A percentile compares a stretch with the other conserved stretches of the same genome.
Conservation (phyloP, 2,113 vertebrate genomes). For the Mystacornis crossleyi region DNA sequence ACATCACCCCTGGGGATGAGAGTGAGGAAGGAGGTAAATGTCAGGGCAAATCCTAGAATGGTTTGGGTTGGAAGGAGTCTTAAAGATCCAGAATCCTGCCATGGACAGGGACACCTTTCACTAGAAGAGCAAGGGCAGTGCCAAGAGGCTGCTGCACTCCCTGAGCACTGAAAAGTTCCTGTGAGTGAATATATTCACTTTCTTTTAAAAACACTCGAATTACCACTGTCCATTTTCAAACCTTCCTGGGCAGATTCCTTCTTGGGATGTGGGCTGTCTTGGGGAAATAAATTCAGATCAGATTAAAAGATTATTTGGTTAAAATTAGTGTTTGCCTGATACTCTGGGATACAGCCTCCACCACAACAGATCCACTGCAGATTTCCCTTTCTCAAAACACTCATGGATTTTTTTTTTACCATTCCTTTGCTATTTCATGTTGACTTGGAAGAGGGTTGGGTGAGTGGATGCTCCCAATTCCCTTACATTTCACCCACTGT, state of each 20-base stretch:
- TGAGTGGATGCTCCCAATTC: neutral
- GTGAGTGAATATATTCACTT: neutral
- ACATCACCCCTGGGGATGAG: neutral
- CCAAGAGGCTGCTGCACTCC: neutral
- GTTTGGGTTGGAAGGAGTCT: neutral
- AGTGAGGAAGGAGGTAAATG: neutral
- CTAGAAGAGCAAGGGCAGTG: neutral
- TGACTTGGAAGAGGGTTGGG: neutral
- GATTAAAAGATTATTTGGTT: neutral
- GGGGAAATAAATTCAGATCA: neutral
- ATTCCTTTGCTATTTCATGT: neutral
- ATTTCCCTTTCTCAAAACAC: neutral
- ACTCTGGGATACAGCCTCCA: neutral
- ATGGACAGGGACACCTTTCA: neutral
- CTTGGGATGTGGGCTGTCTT: neutral
- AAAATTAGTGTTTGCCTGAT: neutral
- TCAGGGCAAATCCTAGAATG: neutral
- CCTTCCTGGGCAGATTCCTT: neutral
- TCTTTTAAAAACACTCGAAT: fast-evolving
- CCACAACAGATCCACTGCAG: neutral
- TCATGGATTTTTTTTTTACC: neutral
- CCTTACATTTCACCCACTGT: neutral
- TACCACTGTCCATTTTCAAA: neutral
- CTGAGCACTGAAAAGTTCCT: neutral
- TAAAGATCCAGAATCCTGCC: neutral